These are phyloP conservation scores for Ailuropoda melanoleuca DNA, from an alignment of 2,113 vertebrate genomes.

Conservation along the genomic window DNA sequence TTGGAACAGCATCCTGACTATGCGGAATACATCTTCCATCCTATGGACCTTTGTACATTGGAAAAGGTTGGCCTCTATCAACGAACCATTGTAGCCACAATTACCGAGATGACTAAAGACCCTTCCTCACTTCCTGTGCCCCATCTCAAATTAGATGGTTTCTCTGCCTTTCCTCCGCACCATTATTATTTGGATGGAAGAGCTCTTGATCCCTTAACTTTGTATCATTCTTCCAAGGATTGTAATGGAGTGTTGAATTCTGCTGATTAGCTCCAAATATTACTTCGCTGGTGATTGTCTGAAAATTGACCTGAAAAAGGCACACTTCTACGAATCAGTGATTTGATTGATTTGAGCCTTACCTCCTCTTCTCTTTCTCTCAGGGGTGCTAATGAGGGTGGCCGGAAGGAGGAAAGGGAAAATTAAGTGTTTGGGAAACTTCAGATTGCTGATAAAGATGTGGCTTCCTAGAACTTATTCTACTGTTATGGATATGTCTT, in stretches of 20 bases:
- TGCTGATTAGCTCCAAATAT: neutral
- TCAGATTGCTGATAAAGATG: neutral
- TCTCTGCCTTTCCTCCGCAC: neutral
- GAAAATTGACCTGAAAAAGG: neutral
- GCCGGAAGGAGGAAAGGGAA: conserved; percentile 23
- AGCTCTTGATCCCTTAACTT: neutral
- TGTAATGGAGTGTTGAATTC: neutral
- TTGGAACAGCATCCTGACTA: conserved; percentile 99
- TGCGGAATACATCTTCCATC: conserved; percentile 98
- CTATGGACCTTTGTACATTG: conserved; percentile 98
- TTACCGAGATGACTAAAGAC: neutral
- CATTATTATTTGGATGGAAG: neutral
- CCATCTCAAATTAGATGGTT: neutral
- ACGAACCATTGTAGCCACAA: neutral
- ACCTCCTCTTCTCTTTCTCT: neutral
- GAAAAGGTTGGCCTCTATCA: conserved; percentile 92
- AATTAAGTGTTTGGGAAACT: conserved; percentile 19
- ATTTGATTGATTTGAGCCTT: neutral
- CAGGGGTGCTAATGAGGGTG: conserved; percentile 26
- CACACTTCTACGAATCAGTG: neutral
- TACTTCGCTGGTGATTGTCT: neutral
- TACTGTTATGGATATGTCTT: neutral
- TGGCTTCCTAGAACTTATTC: neutral
- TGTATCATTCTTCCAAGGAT: neutral
- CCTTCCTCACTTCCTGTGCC: neutral